Percentiles rank a stretch among this genome's conserved stretches.
Evolutionary conservation across 2,888 invertebrate species (phyloP).

Genomic region (Stramonita haemastoma): DNA sequence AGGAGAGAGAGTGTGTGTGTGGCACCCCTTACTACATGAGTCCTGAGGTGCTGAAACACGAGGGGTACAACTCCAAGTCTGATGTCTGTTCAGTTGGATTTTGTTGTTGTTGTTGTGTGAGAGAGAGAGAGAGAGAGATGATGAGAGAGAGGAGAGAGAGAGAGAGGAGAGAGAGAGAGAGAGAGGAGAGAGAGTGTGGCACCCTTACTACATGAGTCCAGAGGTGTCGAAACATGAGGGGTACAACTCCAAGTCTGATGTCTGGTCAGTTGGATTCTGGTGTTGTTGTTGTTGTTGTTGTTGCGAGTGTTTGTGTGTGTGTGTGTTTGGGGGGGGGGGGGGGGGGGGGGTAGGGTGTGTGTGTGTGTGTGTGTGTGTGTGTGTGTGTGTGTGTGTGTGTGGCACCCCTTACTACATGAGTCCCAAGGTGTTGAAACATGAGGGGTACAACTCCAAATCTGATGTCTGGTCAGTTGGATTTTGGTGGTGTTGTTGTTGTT

Average conservation of each 20-base stretch:
- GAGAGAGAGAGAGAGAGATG: too few species aligned
- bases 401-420: slow-evolving; percentile 79
- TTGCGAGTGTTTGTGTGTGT: too few species aligned
- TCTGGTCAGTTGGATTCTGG: slow-evolving; percentile 70
- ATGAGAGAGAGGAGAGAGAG: too few species aligned
- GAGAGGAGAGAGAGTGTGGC: slow-evolving; percentile 57
- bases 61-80: slow-evolving; percentile 78
- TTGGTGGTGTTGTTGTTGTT: too few species aligned
- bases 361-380: neutral
- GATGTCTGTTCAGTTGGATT: slow-evolving; percentile 76
- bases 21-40: slow-evolving; percentile 79
- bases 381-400: too few species aligned
- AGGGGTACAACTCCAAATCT: slow-evolving; percentile 78
- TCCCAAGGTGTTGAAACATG: slow-evolving; percentile 78
- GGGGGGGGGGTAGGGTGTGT: neutral
- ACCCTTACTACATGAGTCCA: slow-evolving; percentile 78
- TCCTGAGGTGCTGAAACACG: slow-evolving; percentile 78
- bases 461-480: slow-evolving; percentile 76
- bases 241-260: slow-evolving; percentile 78
- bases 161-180: too few species aligned
- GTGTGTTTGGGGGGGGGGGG: too few species aligned
- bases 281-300: too few species aligned
- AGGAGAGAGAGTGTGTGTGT: too few species aligned
- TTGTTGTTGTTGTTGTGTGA: too few species aligned
- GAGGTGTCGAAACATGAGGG: slow-evolving; percentile 78